phyloP scores from a whole-genome alignment of 2,888 invertebrate genomes.

The Erynnis tages region DNA sequence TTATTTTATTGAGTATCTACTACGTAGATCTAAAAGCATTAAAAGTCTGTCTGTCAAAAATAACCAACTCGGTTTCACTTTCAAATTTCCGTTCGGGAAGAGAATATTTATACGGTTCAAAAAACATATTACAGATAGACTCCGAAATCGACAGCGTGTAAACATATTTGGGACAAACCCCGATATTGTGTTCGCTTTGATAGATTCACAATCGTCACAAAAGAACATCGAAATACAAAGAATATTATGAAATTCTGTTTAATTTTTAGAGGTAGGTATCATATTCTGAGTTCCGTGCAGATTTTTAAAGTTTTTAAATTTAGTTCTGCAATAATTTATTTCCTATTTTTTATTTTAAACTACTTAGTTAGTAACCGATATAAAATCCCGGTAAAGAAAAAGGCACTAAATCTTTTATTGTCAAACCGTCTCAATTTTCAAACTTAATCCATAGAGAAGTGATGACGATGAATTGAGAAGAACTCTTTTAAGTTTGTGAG shows the following conservation, averaged over 20 bases:
- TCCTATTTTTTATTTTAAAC: too few species aligned
- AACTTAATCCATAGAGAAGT: slow-evolving; percentile 54
- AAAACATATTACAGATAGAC: slow-evolving; percentile 1
- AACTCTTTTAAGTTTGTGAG: slow-evolving; percentile 50
- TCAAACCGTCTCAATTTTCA: too few species aligned
- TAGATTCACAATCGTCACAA: slow-evolving; percentile 4
- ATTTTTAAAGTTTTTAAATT: too few species aligned
- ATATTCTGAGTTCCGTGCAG: too few species aligned
- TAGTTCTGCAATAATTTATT: too few species aligned
- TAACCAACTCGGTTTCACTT: neutral
- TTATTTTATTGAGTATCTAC: too few species aligned
- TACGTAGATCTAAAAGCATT: too few species aligned
- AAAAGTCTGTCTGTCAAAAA: neutral
- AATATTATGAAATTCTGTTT: too few species aligned
- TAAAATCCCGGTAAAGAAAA: too few species aligned
- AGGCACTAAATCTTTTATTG: too few species aligned
- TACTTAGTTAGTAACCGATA: too few species aligned
- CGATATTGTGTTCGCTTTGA: neutral
- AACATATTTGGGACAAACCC: neutral
- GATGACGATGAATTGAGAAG: slow-evolving; percentile 52
- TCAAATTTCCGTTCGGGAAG: neutral
- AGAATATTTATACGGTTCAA: slow-evolving; percentile 2
- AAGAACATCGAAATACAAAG: neutral
- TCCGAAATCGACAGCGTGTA: neutral
- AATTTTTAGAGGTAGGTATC: too few species aligned